Evolutionary conservation across 1,140 invertebrate species (phyloP), one percentile per base, ranked within the genome.

Genomic region (Orussus abietinus): DNA sequence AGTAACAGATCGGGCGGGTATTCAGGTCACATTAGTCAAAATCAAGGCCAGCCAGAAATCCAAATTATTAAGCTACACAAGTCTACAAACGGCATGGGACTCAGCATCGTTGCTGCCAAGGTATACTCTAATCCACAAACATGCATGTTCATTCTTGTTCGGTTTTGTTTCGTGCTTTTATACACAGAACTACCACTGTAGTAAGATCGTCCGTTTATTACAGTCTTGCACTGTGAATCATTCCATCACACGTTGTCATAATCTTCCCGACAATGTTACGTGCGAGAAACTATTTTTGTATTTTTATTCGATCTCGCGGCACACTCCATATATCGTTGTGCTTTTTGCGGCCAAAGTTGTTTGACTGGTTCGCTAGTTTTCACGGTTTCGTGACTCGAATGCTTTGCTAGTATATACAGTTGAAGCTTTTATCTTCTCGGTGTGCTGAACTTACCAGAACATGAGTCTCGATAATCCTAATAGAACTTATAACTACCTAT

Each of bases 51-150:
- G 46, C 82, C 83, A 3, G 83, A 90, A 64, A 77, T 92, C 38
- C 83, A 89, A 59, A 80, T 89, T n/a, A 91, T 96, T 38, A 83
- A 91, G 59, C 76, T 96, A 15, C 86, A 92, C 57, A 95, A 96
- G 74, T 88, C 88, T 43, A 85, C 88, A 37, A 91, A 88, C 57
- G 90, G 90, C 39, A 93, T 96, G 86, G 92, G 92, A 7, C 77
- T 96, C 34, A 93, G 90, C 51, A 96, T 96, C 53, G 90, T 96
- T 13, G 92, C 92, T 12, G 91, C 91, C 5, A 92, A 92, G 79
- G 91, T 85, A 65, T 61, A 31, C 9, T 12, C 18, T 18, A 29
- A 35, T 42, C 21, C 15, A 19, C 20, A 25, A 36, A 18, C 14
- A n/a, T 43, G 22, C 37, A 18, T 19, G n/a, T 22, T 5, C 13